These are phyloP conservation scores for Aporrectodea caliginosa DNA, from an alignment of 1,140 invertebrate species.

Conservation along the genomic window DNA sequence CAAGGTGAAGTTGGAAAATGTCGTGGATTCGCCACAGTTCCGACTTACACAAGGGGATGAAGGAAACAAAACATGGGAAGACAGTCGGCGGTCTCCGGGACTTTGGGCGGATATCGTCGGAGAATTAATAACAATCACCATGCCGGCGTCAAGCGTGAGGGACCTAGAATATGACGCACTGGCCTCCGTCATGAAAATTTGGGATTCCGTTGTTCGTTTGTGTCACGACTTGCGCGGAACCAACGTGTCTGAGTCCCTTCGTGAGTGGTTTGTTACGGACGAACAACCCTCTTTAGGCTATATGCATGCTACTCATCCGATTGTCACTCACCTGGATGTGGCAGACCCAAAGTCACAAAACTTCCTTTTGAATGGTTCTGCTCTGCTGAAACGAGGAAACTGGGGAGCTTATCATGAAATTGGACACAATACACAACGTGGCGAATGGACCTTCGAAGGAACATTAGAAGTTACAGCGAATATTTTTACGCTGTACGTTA, in stretches of 20 bases:
- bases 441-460: constrained; percentile 35
- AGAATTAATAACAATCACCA: constrained; percentile 34
- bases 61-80: constrained; percentile 34
- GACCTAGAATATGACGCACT: constrained; percentile 18
- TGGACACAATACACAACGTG: constrained; percentile 38
- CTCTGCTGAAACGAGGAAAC: constrained; percentile 27
- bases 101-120: no score
- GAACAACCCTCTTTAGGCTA: constrained; percentile 38
- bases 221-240: constrained; percentile 32
- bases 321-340: constrained; percentile 38
- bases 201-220: no score
- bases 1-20: no score
- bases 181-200: constrained; percentile 27
- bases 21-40: no score
- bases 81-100: constrained; percentile 34
- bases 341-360: constrained; percentile 28
- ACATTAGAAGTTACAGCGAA: constrained; percentile 37
- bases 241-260: constrained; percentile 15
- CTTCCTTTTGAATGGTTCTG: constrained; percentile 22
- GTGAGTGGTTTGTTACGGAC: constrained; percentile 36
- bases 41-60: no score
- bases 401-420: constrained; percentile 40
- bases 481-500: constrained; percentile 39
- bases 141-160: constrained; percentile 33
- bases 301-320: constrained; percentile 39